These are phyloP conservation scores for Orthonyx spaldingii DNA, from an alignment of 2,113 vertebrate species.

Conservation along the genomic window DNA sequence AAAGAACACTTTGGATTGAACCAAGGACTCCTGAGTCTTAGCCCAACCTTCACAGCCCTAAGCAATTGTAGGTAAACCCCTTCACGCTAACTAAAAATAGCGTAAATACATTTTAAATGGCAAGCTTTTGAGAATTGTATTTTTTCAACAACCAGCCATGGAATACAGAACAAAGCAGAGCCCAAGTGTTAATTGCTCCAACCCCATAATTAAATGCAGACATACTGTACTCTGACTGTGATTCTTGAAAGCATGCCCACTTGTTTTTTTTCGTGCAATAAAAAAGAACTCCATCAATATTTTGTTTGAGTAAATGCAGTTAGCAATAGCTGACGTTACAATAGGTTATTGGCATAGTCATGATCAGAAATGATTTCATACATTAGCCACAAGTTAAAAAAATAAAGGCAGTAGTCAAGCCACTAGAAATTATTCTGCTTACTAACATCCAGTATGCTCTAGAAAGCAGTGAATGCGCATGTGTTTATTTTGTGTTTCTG, in stretches of 20 bases:
- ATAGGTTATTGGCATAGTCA: constrained; percentile 29
- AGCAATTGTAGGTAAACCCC: neutral
- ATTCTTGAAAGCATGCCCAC: constrained; percentile 61
- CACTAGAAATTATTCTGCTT: constrained; percentile 11
- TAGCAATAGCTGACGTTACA: constrained; percentile 17
- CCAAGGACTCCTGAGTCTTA: neutral
- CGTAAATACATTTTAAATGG: constrained; percentile 29
- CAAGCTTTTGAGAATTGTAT: constrained; percentile 55
- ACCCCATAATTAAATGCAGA: constrained; percentile 60
- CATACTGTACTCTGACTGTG: constrained; percentile 56
- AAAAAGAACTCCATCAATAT: constrained; percentile 26
- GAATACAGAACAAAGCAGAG: constrained; percentile 58
- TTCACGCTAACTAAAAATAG: neutral
- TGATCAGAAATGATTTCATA: neutral
- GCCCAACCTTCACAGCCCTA: neutral
- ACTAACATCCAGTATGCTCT: neutral
- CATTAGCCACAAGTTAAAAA: neutral
- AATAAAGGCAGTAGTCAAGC: neutral
- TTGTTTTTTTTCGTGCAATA: neutral
- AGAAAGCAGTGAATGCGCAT: neutral
- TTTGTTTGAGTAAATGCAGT: constrained; percentile 8
- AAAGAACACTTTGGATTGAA: constrained; percentile 11
- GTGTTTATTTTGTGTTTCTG: constrained; percentile 24
- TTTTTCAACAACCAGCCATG: constrained; percentile 41
- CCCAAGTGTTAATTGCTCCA: constrained; percentile 59